A percentile compares a stretch with the other conserved stretches of the same genome.
Evolutionary conservation across 2,113 vertebrate genomes (phyloP).

Genomic region (Romanogobio albipinnatus): DNA sequence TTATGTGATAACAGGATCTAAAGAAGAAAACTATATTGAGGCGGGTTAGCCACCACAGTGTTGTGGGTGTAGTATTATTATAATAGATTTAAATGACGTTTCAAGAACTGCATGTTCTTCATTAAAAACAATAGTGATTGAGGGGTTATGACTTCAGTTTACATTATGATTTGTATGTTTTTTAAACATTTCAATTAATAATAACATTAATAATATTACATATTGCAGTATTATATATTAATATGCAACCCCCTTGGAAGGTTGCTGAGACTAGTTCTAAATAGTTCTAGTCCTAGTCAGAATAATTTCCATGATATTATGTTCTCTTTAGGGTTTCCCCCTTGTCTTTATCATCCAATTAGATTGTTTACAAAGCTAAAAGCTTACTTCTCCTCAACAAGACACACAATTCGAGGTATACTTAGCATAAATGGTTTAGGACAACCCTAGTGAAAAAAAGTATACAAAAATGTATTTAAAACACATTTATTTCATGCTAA

Average conservation of each 20-base stretch:
- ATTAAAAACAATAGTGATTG: background rate
- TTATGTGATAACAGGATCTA: conserved; percentile 1
- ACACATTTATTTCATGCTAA: too few species aligned
- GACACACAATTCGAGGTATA: background rate
- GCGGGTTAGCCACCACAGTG: background rate
- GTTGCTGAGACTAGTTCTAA: too few species aligned
- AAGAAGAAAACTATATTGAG: background rate
- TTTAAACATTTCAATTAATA: background rate
- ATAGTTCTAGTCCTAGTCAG: too few species aligned
- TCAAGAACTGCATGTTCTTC: background rate
- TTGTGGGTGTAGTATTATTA: background rate
- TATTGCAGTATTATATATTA: background rate
- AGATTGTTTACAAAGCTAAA: background rate
- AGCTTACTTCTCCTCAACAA: background rate
- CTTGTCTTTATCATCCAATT: background rate
- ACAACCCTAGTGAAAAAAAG: too few species aligned
- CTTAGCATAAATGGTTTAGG: background rate
- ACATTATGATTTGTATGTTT: background rate
- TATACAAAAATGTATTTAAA: too few species aligned
- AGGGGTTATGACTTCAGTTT: background rate
- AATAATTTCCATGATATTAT: too few species aligned
- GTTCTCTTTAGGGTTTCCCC: background rate
- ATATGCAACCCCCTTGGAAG: background rate
- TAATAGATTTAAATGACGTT: background rate
- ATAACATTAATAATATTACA: background rate